These are phyloP conservation scores for Chironomus riparius DNA, from an alignment of 2,888 invertebrate species.

Conservation along the genomic window DNA sequence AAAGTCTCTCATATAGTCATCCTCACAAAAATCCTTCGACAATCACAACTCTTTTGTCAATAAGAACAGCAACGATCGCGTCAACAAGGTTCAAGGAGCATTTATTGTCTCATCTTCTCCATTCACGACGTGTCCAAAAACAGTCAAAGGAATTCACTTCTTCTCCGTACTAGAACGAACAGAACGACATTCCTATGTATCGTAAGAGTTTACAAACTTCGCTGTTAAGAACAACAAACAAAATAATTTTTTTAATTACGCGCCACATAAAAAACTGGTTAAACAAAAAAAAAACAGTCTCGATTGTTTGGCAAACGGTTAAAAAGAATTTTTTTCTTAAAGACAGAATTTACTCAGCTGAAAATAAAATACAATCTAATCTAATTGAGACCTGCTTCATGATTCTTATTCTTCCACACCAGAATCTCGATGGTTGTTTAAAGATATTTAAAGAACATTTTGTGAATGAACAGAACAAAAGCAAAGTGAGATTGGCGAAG, in stretches of 20 bases:
- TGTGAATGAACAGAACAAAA: no score
- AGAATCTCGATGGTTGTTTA: no score
- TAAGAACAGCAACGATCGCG: no score
- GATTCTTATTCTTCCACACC: neutral
- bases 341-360: neutral
- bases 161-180: neutral
- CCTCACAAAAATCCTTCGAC: no score
- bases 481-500: no score
- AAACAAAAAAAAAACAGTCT: neutral
- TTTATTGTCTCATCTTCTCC: no score
- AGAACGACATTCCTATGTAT: neutral
- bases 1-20: no score
- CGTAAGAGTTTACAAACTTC: neutral
- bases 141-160: no score
- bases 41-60: no score
- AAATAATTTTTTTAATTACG: constrained; percentile 13
- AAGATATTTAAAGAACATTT: no score
- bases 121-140: no score
- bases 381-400: neutral
- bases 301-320: neutral
- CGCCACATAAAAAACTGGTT: constrained; percentile 15
- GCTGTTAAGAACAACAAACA: neutral
- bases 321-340: neutral
- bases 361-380: neutral
- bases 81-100: neutral